phyloP scores from a whole-genome alignment of 2,888 invertebrate species.

The Nasonovia ribisnigri region DNA sequence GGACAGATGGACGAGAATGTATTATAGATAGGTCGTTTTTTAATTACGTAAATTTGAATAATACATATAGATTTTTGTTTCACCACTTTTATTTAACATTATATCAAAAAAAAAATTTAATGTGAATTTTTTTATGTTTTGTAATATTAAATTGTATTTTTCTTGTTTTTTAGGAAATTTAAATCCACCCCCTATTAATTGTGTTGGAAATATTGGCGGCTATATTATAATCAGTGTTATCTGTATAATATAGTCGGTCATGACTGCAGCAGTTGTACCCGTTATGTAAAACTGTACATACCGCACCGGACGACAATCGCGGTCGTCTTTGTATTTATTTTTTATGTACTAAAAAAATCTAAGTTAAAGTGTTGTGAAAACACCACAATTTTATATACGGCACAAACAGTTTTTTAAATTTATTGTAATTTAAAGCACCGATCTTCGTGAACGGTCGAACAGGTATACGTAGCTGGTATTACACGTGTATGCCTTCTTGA shows the following conservation, averaged over 20 bases:
- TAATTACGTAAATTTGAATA: neutral
- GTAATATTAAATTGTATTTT: neutral
- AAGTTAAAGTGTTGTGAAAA: neutral
- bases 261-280: neutral
- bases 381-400: neutral
- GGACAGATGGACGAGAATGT: neutral
- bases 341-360: neutral
- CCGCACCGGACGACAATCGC: neutral
- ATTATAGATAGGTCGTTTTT: neutral
- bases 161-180: neutral
- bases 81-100: neutral
- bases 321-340: neutral
- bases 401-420: neutral
- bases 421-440: slow-evolving; percentile 1
- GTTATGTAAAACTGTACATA: neutral
- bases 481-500: neutral
- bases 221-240: neutral
- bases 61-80: neutral
- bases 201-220: neutral
- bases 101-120: neutral
- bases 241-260: neutral
- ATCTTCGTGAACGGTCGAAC: neutral
- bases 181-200: neutral
- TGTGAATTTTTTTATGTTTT: neutral
- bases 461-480: neutral